phyloP scores from a whole-genome alignment of 2,888 invertebrate species.

The Platycheirus rosarum region DNA sequence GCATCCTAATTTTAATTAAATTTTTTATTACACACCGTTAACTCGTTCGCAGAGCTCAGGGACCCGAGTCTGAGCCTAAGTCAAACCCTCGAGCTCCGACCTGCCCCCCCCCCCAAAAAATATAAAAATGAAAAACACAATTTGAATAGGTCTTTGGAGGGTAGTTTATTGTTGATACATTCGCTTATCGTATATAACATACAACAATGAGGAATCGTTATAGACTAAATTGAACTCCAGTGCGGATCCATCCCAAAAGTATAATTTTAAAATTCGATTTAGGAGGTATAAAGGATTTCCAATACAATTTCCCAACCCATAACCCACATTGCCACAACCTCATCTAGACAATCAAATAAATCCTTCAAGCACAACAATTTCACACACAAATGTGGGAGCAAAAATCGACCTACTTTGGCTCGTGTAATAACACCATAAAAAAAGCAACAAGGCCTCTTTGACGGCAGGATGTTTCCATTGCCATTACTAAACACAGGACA shows the following conservation, averaged over 20 bases:
- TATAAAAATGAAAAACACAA: conserved; percentile 34
- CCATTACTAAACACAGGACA: conserved; percentile 27
- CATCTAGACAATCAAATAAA: conserved; percentile 32
- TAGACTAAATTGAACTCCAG: conserved; percentile 15
- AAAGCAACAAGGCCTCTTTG: conserved; percentile 45
- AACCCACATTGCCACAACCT: not conserved
- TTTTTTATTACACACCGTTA: conserved; percentile 74
- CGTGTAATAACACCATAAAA: conserved; percentile 55
- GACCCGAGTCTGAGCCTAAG: not conserved
- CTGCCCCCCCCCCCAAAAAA: not conserved
- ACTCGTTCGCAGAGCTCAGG: conserved; percentile 54
- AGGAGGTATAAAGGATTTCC: conserved; percentile 52
- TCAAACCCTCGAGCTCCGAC: not conserved
- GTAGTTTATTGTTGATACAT: conserved; percentile 44
- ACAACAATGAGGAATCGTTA: conserved; percentile 62
- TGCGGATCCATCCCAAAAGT: conserved; percentile 44
- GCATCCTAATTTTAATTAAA: conserved; percentile 74
- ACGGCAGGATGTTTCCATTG: conserved; percentile 48
- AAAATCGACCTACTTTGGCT: conserved; percentile 39
- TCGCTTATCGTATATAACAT: conserved; percentile 2
- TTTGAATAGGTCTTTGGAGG: conserved; percentile 53
- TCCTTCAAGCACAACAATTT: conserved; percentile 29
- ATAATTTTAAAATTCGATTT: conserved; percentile 63
- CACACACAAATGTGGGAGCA: conserved; percentile 6
- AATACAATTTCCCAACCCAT: conserved; percentile 14